Evolutionary conservation across 2,797 vertebrate genomes (phyloP), one percentile per base, ranked within the genome.

Genomic region (Phrynocephalus forsythii): DNA sequence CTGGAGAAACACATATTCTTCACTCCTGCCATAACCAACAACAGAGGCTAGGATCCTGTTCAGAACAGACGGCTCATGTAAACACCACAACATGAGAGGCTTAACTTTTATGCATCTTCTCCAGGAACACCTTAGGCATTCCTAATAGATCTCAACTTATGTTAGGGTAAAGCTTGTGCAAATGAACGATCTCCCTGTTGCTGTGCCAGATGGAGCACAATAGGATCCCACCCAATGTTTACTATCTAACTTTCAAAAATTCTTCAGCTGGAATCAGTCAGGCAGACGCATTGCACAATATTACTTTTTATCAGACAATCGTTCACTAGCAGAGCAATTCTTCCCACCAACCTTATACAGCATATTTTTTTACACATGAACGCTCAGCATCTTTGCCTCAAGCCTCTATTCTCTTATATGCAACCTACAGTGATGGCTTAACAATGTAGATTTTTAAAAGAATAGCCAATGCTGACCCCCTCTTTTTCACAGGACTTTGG

Each of bases 331-430:
- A 82, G 44, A 38, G 18, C 2, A 60, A 8, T 83, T 24, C 2
- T 73, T 11, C 20, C n/a, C 44, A 30, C 28, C 48, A 82, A 5
- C 2, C 6, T 63, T 75, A 63, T 8, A 4, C 38, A 44, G 38
- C 38, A 75, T 20, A 26, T 8, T 82, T 22, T 33, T 85, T 71
- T 50, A 50, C n/a, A 22, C 82, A 75, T 1, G 77, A 30, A 16
- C 68, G 71, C 73, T 69, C 63, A 82, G n/a, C 81, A 28, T 11
- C 78, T 24, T 87, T 89, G 56, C 90, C 3, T 24, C 28, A 82
- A 85, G 9, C 0, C 78, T 26, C 63, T 7, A 82, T 80, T 28
- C 33, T 33, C 38, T 26, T 13, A 76, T 10, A 48, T 48, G 75
- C 3, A 76, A 76, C 30, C 20, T 48, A 26, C 20, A 24, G 9